A percentile compares a stretch with the other conserved stretches of the same genome.
Conservation (phyloP, 2,113 vertebrate genomes). For the Nothoprocta pentlandii region DNA sequence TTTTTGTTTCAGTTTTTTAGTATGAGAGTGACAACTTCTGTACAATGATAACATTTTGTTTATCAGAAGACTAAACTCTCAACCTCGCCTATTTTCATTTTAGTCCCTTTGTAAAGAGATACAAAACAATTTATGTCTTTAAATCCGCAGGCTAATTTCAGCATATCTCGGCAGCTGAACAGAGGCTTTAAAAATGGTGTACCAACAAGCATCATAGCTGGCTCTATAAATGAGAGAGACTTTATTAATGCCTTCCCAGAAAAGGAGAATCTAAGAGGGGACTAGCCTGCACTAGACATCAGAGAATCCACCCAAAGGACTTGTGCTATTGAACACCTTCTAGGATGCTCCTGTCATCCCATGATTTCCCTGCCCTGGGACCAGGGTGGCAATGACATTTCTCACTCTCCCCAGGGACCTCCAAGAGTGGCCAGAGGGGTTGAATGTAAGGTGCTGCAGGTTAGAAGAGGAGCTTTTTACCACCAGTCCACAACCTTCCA, state of each 20-base stretch:
- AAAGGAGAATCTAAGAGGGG: not conserved
- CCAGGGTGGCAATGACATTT: not conserved
- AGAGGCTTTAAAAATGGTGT: slow-evolving; percentile 24
- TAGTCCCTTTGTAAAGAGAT: not conserved
- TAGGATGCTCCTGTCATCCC: not conserved
- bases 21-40: not conserved
- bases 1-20: not conserved
- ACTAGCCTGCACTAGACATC: not conserved
- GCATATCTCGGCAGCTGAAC: slow-evolving; percentile 57
- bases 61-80: slow-evolving; percentile 1
- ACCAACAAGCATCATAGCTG: slow-evolving; percentile 34
- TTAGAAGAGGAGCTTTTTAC: not conserved
- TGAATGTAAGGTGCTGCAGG: not conserved
- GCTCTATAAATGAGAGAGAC: not conserved
- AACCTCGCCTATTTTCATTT: not conserved
- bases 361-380: not conserved
- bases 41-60: not conserved
- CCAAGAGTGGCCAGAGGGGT: not conserved
- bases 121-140: not conserved
- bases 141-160: slow-evolving; percentile 42
- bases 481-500: not conserved
- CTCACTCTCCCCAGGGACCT: too few species aligned
- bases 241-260: not conserved
- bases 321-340: not conserved
- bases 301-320: not conserved